phyloP scores from a whole-genome alignment of 2,113 vertebrate genomes.

The Ancistrus triradiatus region DNA sequence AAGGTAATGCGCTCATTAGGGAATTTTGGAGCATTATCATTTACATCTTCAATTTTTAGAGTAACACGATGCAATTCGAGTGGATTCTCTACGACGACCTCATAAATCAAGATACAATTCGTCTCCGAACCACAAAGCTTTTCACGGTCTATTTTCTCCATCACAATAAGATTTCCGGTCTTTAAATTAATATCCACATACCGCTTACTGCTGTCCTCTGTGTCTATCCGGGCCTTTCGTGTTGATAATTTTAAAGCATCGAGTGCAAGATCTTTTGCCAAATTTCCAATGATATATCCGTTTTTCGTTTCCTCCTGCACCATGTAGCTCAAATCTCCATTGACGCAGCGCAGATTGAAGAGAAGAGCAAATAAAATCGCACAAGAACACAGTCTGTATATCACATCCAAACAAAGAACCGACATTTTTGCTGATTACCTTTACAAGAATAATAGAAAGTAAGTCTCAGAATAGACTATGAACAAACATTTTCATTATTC shows the following conservation, averaged over 20 bases:
- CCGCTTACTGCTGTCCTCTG: constrained; percentile 43
- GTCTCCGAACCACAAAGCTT: constrained; percentile 43
- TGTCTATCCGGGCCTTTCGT: constrained; percentile 30
- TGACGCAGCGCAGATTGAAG: neutral
- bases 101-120: constrained; percentile 30
- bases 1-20: constrained; percentile 37
- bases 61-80: constrained; percentile 38
- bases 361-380: neutral
- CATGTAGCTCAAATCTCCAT: constrained; percentile 43
- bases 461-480: no score
- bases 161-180: constrained; percentile 59
- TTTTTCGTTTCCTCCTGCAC: constrained; percentile 25
- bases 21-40: constrained; percentile 66
- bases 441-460: no score
- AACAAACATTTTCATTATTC: no score
- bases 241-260: neutral
- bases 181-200: constrained; percentile 51
- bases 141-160: constrained; percentile 62
- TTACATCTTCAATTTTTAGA: constrained; percentile 62
- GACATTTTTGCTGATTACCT: no score
- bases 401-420: no score
- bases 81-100: constrained; percentile 17
- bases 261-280: constrained; percentile 25
- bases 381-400: neutral
- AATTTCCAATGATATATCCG: constrained; percentile 18